Evolutionary conservation across 2,113 vertebrate species (phyloP).

Genomic region (Ploceus nigricollis): DNA sequence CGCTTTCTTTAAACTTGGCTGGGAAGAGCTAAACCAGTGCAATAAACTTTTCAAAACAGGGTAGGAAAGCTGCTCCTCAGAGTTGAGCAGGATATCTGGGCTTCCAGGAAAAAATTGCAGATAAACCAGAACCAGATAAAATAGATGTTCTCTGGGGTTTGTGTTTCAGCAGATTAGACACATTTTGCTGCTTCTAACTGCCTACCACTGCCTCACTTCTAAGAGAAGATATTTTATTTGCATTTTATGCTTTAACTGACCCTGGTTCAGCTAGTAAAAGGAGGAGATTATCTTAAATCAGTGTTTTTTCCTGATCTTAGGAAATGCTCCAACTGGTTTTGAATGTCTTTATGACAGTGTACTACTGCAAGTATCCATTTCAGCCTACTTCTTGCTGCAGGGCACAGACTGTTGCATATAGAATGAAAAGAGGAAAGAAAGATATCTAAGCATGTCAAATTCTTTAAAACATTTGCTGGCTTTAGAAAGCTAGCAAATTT

Average conservation of each 20-base stretch:
- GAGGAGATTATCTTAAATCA: slow-evolving; percentile 8
- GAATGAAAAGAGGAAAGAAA: neutral
- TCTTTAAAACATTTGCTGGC: neutral
- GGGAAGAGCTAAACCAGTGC: neutral
- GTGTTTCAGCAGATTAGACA: neutral
- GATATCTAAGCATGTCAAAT: neutral
- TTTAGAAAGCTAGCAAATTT: neutral
- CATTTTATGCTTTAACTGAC: slow-evolving; percentile 6
- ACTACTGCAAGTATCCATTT: neutral
- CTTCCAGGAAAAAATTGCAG: neutral
- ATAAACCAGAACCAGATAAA: neutral
- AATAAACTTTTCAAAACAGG: neutral
- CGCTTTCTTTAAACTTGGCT: neutral
- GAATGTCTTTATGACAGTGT: neutral
- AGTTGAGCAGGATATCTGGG: neutral
- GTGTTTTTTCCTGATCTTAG: neutral
- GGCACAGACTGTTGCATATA: neutral
- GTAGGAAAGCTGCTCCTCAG: neutral
- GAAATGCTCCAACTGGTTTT: neutral
- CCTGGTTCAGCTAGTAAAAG: neutral
- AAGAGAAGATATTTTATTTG: neutral
- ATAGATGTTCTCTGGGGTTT: neutral
- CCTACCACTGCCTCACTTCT: neutral
- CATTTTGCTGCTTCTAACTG: neutral
- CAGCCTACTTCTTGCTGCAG: neutral